Evolutionary conservation across 2,797 vertebrate species (phyloP), one percentile per base, ranked within the genome.

Genomic region (Aphelocoma californica): DNA sequence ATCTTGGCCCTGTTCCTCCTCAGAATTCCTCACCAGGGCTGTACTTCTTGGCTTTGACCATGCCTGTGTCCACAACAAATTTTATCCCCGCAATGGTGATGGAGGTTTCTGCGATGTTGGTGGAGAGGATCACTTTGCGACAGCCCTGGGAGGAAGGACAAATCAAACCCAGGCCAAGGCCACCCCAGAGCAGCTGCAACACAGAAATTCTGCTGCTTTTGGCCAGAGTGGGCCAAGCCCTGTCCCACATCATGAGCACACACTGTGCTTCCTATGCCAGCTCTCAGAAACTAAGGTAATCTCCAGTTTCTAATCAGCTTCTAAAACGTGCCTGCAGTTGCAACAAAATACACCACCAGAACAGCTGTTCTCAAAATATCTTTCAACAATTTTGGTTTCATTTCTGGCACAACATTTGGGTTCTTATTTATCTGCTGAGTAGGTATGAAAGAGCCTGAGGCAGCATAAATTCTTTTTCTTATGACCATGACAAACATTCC

Each of bases 21-120:
- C 7, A 54, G 72, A 53, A 28, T 7, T 91, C 83, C 98, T 98
- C 92, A 99, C 99, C 99, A 57, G 99, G 99, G 87, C 97, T 99
- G 97, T 99, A 99, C 54, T 98, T 98, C 97, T 99, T 99, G 85
- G 99, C 99, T 97, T 99, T 99, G 82, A 99, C 99, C 99, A 99
- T 99, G 92, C 99, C 99, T 0, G 99, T 99, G 97, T 99, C 99
- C 53, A 99, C 98, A 80, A 99, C 98, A 1, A 98, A 99, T 97
- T 99, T 99, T 92, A 99, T 99, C 81, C 99, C 99, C 3, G 99
- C 96, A 91, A 99, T 99, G 81, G 99, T 99, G 94, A 99, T 98
- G 25, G 99, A 99, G 5, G 99, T 99, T 97, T 99, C 99, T 2
- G 99, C 99, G 1, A 99, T 99, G 98, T 99, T 99, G 96, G 99